Percentiles rank a stretch among this genome's conserved stretches.
phyloP scores from a whole-genome alignment of 2,888 invertebrate genomes.

The Cheilosia vernalis region DNA sequence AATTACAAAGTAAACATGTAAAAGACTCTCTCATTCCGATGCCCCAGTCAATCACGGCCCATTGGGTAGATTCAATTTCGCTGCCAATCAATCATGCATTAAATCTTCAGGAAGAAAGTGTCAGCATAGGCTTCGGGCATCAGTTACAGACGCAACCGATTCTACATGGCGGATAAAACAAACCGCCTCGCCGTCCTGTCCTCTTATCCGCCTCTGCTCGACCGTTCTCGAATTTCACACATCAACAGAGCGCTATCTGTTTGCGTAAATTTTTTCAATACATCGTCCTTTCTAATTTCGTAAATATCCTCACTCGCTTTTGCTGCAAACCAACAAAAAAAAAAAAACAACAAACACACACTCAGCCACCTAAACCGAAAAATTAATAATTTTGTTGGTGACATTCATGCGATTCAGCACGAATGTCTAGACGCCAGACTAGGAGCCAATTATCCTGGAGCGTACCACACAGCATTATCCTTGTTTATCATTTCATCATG shows the following conservation, averaged over 20 bases:
- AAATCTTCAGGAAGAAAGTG: constrained; percentile 72
- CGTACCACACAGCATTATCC: constrained; percentile 62
- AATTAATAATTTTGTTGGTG: constrained; percentile 64
- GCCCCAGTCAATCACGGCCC: constrained; percentile 38
- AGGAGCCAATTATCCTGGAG: constrained; percentile 70
- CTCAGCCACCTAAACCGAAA: constrained; percentile 30
- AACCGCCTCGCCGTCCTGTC: constrained; percentile 71
- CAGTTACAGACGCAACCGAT: constrained; percentile 52
- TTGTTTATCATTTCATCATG: constrained; percentile 66
- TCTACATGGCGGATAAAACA: constrained; percentile 54
- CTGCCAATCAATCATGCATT: constrained; percentile 74
- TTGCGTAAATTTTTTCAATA: constrained; percentile 56
- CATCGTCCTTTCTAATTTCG: constrained; percentile 54
- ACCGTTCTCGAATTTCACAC: constrained; percentile 69
- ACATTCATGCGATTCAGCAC: constrained; percentile 64
- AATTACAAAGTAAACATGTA: constrained; percentile 67
- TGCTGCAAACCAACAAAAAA: neutral
- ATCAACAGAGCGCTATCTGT: constrained; percentile 30
- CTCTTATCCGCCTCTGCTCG: constrained; percentile 40
- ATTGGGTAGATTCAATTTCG: constrained; percentile 69
- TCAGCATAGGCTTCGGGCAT: constrained; percentile 70
- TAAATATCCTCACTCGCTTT: constrained; percentile 29
- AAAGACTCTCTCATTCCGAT: constrained; percentile 54
- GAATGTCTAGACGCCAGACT: constrained; percentile 73
- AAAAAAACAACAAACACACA: neutral